Evolutionary conservation across 2,888 invertebrate species (phyloP), one percentile per base, ranked within the genome.

Genomic region (Macrophya alboannulata): DNA sequence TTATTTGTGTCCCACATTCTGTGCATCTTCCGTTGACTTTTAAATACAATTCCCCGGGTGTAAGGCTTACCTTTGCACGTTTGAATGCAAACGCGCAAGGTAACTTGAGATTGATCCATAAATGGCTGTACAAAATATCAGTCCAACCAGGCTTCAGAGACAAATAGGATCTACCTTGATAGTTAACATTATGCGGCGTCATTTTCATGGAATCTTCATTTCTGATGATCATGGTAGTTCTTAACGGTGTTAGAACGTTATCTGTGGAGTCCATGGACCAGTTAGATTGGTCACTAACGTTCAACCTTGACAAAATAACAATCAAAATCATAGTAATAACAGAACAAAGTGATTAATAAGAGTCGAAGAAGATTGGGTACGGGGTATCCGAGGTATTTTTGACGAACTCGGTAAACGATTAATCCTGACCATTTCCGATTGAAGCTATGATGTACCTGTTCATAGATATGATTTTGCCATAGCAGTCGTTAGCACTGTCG

Each of bases 31-130:
- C 85, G 40, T 79, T 55, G 1, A 83, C 79, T 1, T 15, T 37
- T 1, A 86, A 9, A 40, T 37, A 84, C 1, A 74, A 31, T 77
- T 82, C 82, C 1, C 82, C 86, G 48, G 45, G 65, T 40, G 48
- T 77, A 5, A 71, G 51, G 17, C 76, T 85, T 4, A 86, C 68
- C 51, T 74, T 82, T 10, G 82, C 55, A 25, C 82, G 77, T 68
- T 68, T 74, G 40, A 86, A 85, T 4, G 68, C 12, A 55, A 62
- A 86, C 21, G 48, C 37, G 40, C 86, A 86, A 9, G 86, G 85
- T 25, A 84, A 68, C 37, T 85, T 85, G 15, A 71, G 76, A 12
- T 83, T 40, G 17, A 12, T 25, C 83, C 86, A 85, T 15, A 86
- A 25, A 68, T 71, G 65, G 4, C 76, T 68, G 12, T 85, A 55